A percentile compares a stretch with the other conserved stretches of the same genome.
These are phyloP conservation scores for Atherinomorus stipes DNA, from an alignment of 2,113 vertebrate species.

Conservation along the genomic window DNA sequence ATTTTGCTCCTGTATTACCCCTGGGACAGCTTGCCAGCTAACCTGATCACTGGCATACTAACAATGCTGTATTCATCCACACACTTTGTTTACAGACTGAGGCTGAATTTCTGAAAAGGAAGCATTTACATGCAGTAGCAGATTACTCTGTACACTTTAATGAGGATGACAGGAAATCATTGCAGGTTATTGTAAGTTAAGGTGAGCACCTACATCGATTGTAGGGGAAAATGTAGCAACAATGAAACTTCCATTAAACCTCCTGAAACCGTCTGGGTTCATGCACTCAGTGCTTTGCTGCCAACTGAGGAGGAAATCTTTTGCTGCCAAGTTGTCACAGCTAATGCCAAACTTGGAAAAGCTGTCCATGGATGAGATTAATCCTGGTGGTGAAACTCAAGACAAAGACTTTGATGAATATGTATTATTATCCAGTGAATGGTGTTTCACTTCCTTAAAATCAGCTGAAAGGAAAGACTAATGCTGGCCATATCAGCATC, in stretches of 20 bases:
- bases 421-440: background rate
- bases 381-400: background rate
- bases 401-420: background rate
- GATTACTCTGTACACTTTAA: too few species aligned
- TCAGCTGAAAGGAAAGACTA: background rate
- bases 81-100: background rate
- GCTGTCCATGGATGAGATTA: background rate
- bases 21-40: background rate
- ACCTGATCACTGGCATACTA: background rate
- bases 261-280: background rate
- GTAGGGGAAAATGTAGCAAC: background rate
- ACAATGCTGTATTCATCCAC: background rate
- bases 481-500: background rate
- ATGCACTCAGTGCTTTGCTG: background rate
- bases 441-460: background rate
- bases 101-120: background rate
- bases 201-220: background rate
- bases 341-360: background rate
- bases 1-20: background rate
- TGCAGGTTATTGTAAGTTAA: background rate
- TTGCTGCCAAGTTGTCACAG: background rate
- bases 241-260: background rate
- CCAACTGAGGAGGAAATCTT: conserved; percentile 1
- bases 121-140: too few species aligned
- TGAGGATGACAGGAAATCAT: background rate